Evolutionary conservation across 92 coral and sea anemone species (phyloP).

Genomic region (Virgularia gustaviana): DNA sequence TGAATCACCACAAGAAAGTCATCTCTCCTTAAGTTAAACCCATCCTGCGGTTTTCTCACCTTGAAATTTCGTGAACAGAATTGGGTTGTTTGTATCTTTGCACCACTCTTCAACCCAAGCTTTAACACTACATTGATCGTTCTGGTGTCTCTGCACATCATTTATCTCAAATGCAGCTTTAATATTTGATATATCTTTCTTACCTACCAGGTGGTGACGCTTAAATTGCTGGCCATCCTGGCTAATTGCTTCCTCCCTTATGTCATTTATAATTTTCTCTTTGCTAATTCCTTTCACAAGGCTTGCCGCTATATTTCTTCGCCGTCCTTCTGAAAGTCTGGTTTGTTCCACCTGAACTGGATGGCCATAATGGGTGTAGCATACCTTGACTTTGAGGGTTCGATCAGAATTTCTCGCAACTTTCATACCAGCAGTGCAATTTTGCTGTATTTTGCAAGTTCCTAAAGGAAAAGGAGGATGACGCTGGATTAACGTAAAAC

Average conservation of each 20-base stretch:
- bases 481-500: no score
- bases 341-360: background rate
- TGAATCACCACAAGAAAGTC: constrained; percentile 12
- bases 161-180: background rate
- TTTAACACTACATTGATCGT: constrained; percentile 8
- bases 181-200: background rate
- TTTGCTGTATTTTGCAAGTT: constrained; percentile 37
- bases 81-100: background rate
- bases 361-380: constrained; percentile 21
- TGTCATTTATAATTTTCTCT: constrained; percentile 3
- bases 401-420: background rate
- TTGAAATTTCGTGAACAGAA: constrained; percentile 17
- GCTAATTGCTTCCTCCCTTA: background rate
- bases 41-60: constrained; percentile 8
- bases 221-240: background rate
- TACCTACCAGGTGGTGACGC: background rate
- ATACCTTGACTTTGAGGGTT: background rate
- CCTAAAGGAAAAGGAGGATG: constrained; percentile 16
- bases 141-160: background rate
- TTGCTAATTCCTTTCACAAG: constrained; percentile 2
- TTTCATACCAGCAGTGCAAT: constrained; percentile 32
- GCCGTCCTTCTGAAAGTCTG: background rate
- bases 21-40: background rate
- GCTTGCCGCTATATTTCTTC: constrained; percentile 2
- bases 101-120: constrained; percentile 13